These are phyloP conservation scores for Aleiodes sp. DNA, from an alignment of 1,140 invertebrate species.

Conservation along the genomic window DNA sequence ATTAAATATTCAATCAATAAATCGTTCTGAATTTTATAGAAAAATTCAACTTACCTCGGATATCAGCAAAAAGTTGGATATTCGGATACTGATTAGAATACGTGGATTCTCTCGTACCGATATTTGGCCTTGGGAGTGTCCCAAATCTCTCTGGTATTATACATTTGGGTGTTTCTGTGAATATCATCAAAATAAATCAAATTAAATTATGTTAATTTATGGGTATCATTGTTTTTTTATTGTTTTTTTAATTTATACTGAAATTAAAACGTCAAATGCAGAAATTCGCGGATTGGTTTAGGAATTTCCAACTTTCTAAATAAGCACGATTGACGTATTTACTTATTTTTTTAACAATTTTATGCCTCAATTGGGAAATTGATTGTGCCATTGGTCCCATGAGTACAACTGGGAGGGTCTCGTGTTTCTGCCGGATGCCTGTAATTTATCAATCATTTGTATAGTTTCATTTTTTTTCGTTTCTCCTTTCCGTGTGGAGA, in stretches of 20 bases:
- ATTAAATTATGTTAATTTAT: no score
- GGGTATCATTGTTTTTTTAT: no score
- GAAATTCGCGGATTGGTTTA: no score
- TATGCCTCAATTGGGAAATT: conserved; percentile 15
- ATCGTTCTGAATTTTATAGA: no score
- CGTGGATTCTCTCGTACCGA: conserved; percentile 29
- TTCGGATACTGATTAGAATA: conserved; percentile 55
- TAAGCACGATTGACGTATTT: no score
- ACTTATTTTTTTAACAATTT: conserved; percentile 12
- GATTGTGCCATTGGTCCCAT: conserved; percentile 1
- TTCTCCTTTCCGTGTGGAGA: conserved; percentile 12
- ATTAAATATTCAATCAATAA: background rate
- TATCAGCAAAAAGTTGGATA: conserved; percentile 53
- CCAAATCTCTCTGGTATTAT: conserved; percentile 30
- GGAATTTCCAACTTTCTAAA: no score
- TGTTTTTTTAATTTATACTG: no score
- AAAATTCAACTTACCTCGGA: conserved; percentile 47
- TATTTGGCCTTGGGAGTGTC: conserved; percentile 13
- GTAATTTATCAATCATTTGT: conserved; percentile 37
- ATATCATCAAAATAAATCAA: background rate
- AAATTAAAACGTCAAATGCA: no score
- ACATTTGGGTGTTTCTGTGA: conserved; percentile 46
- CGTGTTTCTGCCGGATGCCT: conserved; percentile 32
- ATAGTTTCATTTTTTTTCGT: conserved; percentile 14
- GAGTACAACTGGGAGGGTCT: conserved; percentile 38